Evolutionary conservation across 2,797 vertebrate genomes (phyloP).

Genomic region (Rhynchonycteris naso): DNA sequence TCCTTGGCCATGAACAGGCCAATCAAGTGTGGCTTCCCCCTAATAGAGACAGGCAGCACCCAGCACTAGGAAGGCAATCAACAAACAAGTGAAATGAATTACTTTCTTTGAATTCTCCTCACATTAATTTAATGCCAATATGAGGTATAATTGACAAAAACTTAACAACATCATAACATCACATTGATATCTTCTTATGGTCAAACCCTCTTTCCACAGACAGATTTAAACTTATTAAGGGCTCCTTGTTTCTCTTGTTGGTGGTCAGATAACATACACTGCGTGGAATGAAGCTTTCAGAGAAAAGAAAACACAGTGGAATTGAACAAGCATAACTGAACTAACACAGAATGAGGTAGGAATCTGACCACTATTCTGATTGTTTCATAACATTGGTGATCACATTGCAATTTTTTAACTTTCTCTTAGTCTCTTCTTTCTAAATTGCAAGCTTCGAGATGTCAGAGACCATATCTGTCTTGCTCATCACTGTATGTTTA

Average conservation of each 20-base stretch:
- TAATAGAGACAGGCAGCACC: not conserved
- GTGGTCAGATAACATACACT: not conserved
- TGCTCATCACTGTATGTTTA: not conserved
- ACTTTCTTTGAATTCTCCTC: not conserved
- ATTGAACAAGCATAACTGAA: not conserved
- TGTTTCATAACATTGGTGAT: not conserved
- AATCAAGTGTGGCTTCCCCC: not conserved
- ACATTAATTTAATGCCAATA: not conserved
- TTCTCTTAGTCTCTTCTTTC: not conserved
- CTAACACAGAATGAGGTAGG: not conserved
- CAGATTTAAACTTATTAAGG: not conserved
- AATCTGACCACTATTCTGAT: not conserved
- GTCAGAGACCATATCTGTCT: not conserved
- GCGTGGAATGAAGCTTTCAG: not conserved
- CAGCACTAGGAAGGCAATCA: not conserved
- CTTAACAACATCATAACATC: not conserved
- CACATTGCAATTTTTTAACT: not conserved
- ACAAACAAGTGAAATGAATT: not conserved
- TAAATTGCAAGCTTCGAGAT: not conserved
- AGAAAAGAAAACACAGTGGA: not conserved
- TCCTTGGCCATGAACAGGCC: not conserved
- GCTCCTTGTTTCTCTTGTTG: not conserved
- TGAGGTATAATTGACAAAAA: not conserved
- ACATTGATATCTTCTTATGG: not conserved
- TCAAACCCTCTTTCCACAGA: not conserved